Conservation (phyloP, 2,113 vertebrate species). For the Takifugu flavidus region DNA sequence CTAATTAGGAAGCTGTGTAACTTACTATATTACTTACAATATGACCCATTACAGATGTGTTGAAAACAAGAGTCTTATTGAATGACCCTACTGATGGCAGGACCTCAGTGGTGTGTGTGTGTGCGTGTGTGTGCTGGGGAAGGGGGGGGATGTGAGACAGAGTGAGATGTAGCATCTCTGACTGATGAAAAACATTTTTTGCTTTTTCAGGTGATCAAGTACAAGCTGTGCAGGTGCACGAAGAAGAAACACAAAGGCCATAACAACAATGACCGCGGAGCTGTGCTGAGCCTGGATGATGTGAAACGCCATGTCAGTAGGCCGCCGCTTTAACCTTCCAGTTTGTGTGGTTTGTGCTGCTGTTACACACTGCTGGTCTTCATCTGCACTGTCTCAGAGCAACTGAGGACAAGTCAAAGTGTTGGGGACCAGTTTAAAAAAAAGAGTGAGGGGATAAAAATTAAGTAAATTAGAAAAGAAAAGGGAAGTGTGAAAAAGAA, state of each 20-base stretch:
- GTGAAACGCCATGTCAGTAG: conserved; percentile 94
- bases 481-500: conserved; percentile 5
- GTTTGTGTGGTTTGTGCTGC: too few relatives aligned
- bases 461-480: conserved; percentile 6
- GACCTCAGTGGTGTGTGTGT: not conserved
- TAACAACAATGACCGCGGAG: conserved; percentile 92
- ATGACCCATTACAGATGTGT: too few relatives aligned
- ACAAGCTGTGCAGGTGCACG: conserved; percentile 86
- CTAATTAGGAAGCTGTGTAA: too few relatives aligned
- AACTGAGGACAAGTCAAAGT: not conserved
- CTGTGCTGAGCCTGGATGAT: conserved; percentile 94
- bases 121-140: conserved; percentile 3
- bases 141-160: not conserved
- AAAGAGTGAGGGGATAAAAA: conserved; percentile 15
- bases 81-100: too few relatives aligned
- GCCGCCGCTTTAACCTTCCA: conserved; percentile 28
- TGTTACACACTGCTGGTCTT: conserved; percentile 12
- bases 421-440: conserved; percentile 1
- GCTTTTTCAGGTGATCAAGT: conserved; percentile 87
- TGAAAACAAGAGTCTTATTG: too few relatives aligned
- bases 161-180: too few relatives aligned
- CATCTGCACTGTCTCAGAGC: conserved; percentile 14
- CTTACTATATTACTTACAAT: too few relatives aligned
- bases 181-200: not conserved
- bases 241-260: conserved; percentile 91